phyloP scores from a whole-genome alignment of 2,888 invertebrate species.

The Drosophila barbarae region DNA sequence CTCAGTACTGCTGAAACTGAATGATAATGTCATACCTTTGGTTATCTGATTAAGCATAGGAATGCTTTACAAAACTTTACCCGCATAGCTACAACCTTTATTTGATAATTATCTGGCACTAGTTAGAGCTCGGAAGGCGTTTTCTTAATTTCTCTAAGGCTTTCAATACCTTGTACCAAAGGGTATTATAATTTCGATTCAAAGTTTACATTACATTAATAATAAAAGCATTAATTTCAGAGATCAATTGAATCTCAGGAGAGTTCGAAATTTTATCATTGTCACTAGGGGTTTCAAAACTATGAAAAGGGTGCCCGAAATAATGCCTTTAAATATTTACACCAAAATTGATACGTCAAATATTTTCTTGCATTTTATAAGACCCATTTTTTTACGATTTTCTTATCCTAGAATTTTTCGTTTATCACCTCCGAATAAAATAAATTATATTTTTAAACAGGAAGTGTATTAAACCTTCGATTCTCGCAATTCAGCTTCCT shows the following conservation, averaged over 20 bases:
- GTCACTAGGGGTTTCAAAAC: too few species aligned
- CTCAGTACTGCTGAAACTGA: neutral
- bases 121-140: neutral
- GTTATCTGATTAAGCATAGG: neutral
- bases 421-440: neutral
- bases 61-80: slow-evolving; percentile 8
- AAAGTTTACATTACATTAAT: neutral
- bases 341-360: neutral
- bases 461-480: neutral
- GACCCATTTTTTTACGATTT: neutral
- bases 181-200: neutral
- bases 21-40: neutral
- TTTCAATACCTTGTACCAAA: neutral
- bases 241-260: neutral
- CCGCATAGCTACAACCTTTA: slow-evolving; percentile 4
- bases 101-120: slow-evolving; percentile 17
- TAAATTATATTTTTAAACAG: neutral
- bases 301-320: neutral
- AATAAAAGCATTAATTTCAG: neutral
- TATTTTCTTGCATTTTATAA: neutral
- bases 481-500: neutral
- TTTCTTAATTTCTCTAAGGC: neutral
- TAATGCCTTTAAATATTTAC: neutral
- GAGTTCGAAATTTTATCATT: neutral
- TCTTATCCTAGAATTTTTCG: rapidly evolving